These are phyloP conservation scores for Sericinus montela DNA, from an alignment of 2,888 invertebrate genomes.

Conservation along the genomic window DNA sequence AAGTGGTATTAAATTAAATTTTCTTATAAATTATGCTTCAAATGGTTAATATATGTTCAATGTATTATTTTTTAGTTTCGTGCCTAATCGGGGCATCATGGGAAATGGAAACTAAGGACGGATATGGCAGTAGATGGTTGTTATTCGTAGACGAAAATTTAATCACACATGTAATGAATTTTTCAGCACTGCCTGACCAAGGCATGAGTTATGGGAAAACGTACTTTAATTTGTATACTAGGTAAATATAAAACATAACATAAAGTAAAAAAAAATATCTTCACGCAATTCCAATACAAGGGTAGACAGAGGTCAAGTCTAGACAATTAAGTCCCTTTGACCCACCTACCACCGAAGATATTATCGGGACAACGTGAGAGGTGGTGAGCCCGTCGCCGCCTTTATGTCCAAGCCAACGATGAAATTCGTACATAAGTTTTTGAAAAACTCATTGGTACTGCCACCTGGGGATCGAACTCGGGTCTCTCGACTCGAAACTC, in stretches of 20 bases:
- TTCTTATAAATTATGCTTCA: neutral
- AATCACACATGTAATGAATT: conserved; percentile 52
- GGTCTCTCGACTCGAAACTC: too few species aligned
- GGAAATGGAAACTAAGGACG: conserved; percentile 40
- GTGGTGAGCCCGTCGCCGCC: too few species aligned
- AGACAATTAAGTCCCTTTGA: too few species aligned
- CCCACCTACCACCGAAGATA: too few species aligned
- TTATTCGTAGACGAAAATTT: conserved; percentile 66
- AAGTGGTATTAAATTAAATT: conserved; percentile 2
- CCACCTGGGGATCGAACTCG: too few species aligned
- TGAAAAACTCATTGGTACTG: too few species aligned
- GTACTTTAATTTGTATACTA: conserved; percentile 68
- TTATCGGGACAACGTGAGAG: too few species aligned
- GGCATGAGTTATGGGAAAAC: conserved; percentile 51
- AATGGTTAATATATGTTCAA: neutral
- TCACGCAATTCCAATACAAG: too few species aligned
- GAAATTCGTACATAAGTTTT: too few species aligned
- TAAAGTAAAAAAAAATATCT: too few species aligned
- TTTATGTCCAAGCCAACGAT: too few species aligned
- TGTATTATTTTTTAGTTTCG: conserved; percentile 1
- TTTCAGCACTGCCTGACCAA: conserved; percentile 46
- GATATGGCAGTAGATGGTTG: conserved; percentile 68
- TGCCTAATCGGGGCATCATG: conserved; percentile 3
- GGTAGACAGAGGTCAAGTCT: too few species aligned
- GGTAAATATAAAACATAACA: conserved; percentile 39